phyloP scores from a whole-genome alignment of 2,888 invertebrate species.

The Teinopalpus imperialis region DNA sequence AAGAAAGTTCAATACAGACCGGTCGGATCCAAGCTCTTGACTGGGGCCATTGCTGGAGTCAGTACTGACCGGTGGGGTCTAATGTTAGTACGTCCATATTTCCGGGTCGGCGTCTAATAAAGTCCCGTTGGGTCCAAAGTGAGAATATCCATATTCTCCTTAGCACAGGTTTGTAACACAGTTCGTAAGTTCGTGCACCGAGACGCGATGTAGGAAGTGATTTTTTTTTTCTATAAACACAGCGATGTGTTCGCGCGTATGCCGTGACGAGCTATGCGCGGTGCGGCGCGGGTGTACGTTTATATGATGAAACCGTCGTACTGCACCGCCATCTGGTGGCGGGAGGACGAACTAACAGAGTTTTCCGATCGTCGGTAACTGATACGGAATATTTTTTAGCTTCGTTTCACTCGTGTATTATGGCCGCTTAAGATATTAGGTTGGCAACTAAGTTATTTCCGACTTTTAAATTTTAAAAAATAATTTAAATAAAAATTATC shows the following conservation, averaged over 20 bases:
- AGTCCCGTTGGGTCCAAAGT: conserved; percentile 76
- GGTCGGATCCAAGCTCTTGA: conserved; percentile 50
- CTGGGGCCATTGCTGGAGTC: conserved; percentile 38
- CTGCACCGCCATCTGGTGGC: conserved; percentile 59
- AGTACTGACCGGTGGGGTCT: conserved; percentile 70
- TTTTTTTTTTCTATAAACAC: conserved; percentile 41
- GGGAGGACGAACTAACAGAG: conserved; percentile 52
- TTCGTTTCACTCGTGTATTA: too few species aligned
- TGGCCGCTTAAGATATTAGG: too few species aligned
- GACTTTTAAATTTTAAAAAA: too few species aligned
- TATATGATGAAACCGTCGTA: conserved; percentile 64
- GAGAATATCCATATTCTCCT: conserved; percentile 64
- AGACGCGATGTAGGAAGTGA: conserved; percentile 40
- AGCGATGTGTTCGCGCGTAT: conserved; percentile 54
- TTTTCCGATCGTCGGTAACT: conserved; percentile 40
- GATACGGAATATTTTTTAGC: conserved; percentile 9
- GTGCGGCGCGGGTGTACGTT: conserved; percentile 48
- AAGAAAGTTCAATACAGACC: conserved; percentile 47
- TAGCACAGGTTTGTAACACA: conserved; percentile 61
- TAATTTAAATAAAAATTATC: too few species aligned
- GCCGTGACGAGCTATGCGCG: conserved; percentile 67
- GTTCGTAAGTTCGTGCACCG: conserved; percentile 51
- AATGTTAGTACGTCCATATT: conserved; percentile 62
- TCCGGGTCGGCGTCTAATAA: conserved; percentile 45
- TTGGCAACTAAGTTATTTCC: too few species aligned